Evolutionary conservation across 2,888 invertebrate species (phyloP), one percentile per base, ranked within the genome.

Genomic region (Lingula anatina): DNA sequence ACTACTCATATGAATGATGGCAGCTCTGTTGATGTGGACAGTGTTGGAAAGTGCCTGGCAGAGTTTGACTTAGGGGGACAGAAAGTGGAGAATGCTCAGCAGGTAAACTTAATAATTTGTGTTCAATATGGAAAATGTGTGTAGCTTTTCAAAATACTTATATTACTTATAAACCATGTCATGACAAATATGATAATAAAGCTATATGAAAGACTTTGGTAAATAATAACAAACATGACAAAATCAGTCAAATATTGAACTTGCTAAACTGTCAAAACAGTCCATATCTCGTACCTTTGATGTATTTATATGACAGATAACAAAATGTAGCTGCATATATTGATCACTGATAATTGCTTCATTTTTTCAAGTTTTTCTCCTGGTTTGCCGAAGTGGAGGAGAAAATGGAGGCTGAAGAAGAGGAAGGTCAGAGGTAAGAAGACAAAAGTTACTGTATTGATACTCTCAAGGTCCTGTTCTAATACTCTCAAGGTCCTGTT

Each of bases 321-420:
- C n/a, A n/a, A n/a, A n/a, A n/a, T n/a, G n/a, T n/a, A n/a, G n/a
- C n/a, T n/a, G n/a, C n/a, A n/a, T n/a, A n/a, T n/a, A n/a, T n/a
- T n/a, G n/a, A n/a, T n/a, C n/a, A n/a, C n/a, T n/a, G n/a, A n/a
- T 31, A 31, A 31, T 31, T 31, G 23, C 31, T 24, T 51, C 20
- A 49, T 50, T 46, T 44, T 44, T 59, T 84, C 60, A 81, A 88
- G 76, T 88, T 91, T 66, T 80, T 92, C 51, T 79, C 85, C 25
- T 89, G 87, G 86, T 89, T 89, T 73, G 84, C 86, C 31, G 79
- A 79, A 46, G 79, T 90, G 15, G 87, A 87, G 68, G 82, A 85
- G 42, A 85, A 84, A 59, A 84, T 87, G 44, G 81, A 86, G 49
- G 83, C 85, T 59, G 83, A 85, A 55, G 84, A 85, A 60, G 86